Base-by-base conservation (phyloP, 2,797 vertebrate species). In the Scolopax rusticola region DNA sequence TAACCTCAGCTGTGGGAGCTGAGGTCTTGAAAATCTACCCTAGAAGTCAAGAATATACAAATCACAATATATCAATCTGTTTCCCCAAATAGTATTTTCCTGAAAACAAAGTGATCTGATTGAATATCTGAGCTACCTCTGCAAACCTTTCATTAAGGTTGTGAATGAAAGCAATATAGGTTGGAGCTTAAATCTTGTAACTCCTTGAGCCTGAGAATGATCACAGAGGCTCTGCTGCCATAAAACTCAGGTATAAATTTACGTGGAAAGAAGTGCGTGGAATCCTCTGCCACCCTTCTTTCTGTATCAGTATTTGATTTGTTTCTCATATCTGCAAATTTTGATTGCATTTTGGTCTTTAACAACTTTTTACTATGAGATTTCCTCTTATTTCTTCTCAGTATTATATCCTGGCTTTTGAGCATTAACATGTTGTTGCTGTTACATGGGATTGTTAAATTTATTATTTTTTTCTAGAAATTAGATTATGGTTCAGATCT, bases 21-120 rank as follows among this genome's bases (percentile, higher is more conserved):
- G 53, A 51, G 8, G 5, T 9, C 24, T 69, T 79, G 59, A 87
- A 90, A 93, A 87, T 2, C 12, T 87, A 21, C 11, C 30, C 7
- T 50, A 41, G 82, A 93, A 94, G 54, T 91, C 86, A 90, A 93
- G 65, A 93, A 91, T 94, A 94, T 40, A 59, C 4, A 56, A 28
- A 87, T 59, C 19, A 48, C 14, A 91, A 65, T 81, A 25, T 74
- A 86, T 75, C 86, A 95, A n/a, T 90, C 91, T 96, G 38, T 86
- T 95, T 94, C 77, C 88, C 85, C 50, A 90, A 93, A 75, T 28
- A 90, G 54, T 75, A 94, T 96, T 91, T 92, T 67, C 63, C 63
- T 75, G 71, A 88, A 91, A 95, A 93, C 24, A 77, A 75, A 77
- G 56, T 64, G 7, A 90, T 79, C 61, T 93, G 87, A 84, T 92